These are phyloP conservation scores for Heteractis magnifica DNA, from an alignment of 92 coral and sea anemone genomes.

Conservation along the genomic window DNA sequence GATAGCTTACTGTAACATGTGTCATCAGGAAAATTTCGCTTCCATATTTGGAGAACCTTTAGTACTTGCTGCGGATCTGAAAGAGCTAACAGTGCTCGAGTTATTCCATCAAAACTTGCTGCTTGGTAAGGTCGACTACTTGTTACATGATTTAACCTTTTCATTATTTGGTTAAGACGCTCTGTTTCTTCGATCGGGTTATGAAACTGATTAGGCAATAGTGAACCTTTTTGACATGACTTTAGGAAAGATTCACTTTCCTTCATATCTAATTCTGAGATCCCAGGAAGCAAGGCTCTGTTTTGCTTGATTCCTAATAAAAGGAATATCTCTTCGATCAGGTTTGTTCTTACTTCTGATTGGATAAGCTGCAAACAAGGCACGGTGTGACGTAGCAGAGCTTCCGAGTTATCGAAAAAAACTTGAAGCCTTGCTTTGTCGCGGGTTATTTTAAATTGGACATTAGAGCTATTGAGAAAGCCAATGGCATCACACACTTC, in stretches of 20 bases:
- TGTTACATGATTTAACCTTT: neutral
- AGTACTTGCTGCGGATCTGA: neutral
- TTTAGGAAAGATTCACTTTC: neutral
- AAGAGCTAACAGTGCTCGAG: neutral
- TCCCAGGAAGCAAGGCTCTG: neutral
- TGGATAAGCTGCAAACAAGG: constrained; percentile 6
- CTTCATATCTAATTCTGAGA: neutral
- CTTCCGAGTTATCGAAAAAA: constrained; percentile 5
- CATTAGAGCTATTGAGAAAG: neutral
- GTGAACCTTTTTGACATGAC: too few species aligned
- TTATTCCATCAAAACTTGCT: neutral
- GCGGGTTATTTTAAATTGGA: neutral
- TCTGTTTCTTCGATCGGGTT: too few species aligned
- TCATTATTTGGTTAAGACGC: too few species aligned
- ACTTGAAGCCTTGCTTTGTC: neutral
- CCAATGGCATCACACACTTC: neutral
- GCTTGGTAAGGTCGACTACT: neutral
- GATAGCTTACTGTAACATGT: neutral
- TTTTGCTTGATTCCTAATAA: neutral
- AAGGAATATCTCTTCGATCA: neutral
- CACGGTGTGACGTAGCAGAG: neutral
- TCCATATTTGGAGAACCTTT: constrained; percentile 1
- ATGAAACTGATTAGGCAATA: too few species aligned
- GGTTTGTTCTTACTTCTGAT: neutral
- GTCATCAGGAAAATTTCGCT: neutral